phyloP scores from a whole-genome alignment of 30 jellyfish, hydroid and myxozoan genomes.

The Hydractinia symbiolongicarpus region DNA sequence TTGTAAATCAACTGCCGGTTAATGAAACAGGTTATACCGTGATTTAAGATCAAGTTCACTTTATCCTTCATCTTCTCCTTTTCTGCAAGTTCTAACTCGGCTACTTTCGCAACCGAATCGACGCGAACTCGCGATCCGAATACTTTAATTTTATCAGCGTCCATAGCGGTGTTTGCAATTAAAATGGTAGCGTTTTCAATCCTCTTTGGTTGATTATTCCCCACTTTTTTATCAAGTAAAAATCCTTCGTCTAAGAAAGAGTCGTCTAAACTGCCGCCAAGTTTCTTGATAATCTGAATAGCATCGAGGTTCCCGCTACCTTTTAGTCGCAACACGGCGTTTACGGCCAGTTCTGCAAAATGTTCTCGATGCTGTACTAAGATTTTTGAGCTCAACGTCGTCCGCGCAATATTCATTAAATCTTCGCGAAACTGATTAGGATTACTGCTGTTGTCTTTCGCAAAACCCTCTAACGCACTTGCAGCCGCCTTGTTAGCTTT shows the following conservation, averaged over 20 bases:
- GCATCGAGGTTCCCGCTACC: constrained; percentile 91
- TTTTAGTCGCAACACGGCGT: constrained; percentile 72
- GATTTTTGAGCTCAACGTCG: constrained; percentile 87
- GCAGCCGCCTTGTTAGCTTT: constrained; percentile 87
- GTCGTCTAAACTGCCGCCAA: constrained; percentile 86
- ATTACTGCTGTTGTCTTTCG: constrained; percentile 65
- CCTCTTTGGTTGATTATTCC: constrained; percentile 89
- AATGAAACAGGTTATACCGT: constrained; percentile 75
- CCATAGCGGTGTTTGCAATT: constrained; percentile 96
- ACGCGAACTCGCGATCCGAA: constrained; percentile 96
- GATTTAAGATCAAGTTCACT: constrained; percentile 80
- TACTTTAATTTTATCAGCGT: constrained; percentile 88
- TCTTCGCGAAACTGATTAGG: constrained; percentile 65
- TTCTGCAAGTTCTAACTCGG: constrained; percentile 90
- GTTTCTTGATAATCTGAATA: constrained; percentile 74
- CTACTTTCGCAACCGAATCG: constrained; percentile 94
- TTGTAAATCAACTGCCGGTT: constrained; percentile 91
- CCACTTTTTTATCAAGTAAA: constrained; percentile 74
- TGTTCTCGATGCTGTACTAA: constrained; percentile 77
- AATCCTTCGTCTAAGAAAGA: constrained; percentile 91
- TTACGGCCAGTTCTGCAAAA: constrained; percentile 78
- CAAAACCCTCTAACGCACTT: constrained; percentile 52
- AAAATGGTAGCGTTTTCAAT: constrained; percentile 89
- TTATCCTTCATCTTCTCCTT: constrained; percentile 97
- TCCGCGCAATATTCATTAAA: constrained; percentile 82